Evolutionary conservation across 2,888 invertebrate genomes (phyloP), one percentile per base, ranked within the genome.

Genomic region (Eupsilia transversa): DNA sequence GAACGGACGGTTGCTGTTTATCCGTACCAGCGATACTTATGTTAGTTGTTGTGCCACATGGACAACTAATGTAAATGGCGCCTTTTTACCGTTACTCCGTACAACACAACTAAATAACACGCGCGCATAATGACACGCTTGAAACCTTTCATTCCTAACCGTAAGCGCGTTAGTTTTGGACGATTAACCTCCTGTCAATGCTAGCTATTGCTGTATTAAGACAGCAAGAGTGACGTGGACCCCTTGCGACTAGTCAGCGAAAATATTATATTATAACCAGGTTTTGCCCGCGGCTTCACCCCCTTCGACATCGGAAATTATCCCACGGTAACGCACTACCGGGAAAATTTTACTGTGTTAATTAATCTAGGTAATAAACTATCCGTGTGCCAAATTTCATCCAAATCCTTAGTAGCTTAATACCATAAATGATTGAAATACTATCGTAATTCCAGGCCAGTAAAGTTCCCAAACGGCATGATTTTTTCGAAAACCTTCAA

Each of bases 61-160:
- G 91, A 90, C 89, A 89, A 91, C 89, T 90, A 91, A 91, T 92
- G 91, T 91, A 93, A 93, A 94, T 93, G 93, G 91, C 90, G 92
- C 85, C 85, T 90, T 85, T 91, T 93, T 92, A 95, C 95, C 94
- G 95, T 94, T 95, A 95, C 88, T 78, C 88, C 84, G 90, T 89
- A 90, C 90, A 92, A 90, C 90, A 90, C 91, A 92, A 93, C 92
- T 89, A 92, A 92, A 93, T 92, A 92, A 91, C 92, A 89, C 87
- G 89, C 90, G 90, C 90, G 89, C 91, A 92, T 93, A 94, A 93
- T 93, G 91, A 91, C 92, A 92, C 89, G 89, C 87, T 89, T 84
- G 86, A 81, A 89, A 90, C 91, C 89, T 91, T 92, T 91, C 89
- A 91, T 91, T 89, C 85, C 66, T 82, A 86, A 87, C 88, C 83